phyloP scores from a whole-genome alignment of 37 sponge, comb jelly and placozoan species.

The Trichoplax adhaerens region DNA sequence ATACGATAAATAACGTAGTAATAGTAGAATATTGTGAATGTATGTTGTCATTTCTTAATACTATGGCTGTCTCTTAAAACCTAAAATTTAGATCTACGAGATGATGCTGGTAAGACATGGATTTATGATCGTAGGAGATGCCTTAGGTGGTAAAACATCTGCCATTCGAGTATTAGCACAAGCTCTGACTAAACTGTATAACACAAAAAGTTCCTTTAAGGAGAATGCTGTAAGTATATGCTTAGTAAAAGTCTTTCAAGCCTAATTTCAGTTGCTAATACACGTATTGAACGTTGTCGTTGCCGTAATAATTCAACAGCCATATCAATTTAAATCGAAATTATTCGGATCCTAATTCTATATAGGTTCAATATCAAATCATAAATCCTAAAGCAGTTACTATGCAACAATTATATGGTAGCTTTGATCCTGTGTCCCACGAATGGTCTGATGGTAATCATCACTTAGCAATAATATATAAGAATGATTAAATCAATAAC shows the following conservation, averaged over 20 bases:
- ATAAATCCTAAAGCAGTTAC: constrained; percentile 19
- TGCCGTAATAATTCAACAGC: background rate
- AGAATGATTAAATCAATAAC: no score
- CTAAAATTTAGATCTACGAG: constrained; percentile 10
- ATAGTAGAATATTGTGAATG: no score
- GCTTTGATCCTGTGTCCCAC: constrained; percentile 19
- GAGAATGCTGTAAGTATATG: no score
- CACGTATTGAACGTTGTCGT: background rate
- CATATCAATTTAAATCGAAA: constrained; percentile 1
- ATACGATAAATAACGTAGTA: no score
- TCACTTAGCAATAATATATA: no score
- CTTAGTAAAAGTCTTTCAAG: no score
- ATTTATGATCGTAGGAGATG: constrained; percentile 17
- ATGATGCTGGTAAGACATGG: constrained; percentile 21
- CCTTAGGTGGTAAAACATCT: constrained; percentile 18
- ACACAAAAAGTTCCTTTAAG: background rate
- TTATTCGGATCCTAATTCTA: background rate
- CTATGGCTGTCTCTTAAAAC: no score
- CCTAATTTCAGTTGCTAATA: no score
- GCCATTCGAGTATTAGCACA: constrained; percentile 9
- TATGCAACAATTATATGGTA: constrained; percentile 17
- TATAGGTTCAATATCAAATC: constrained; percentile 8
- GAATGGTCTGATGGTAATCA: constrained; percentile 13
- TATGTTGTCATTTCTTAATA: no score
- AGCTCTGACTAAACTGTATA: constrained; percentile 13